A percentile compares a stretch with the other conserved stretches of the same genome.
Conservation (phyloP, 1,140 invertebrate species). For the Carcinoscorpius rotundicauda region DNA sequence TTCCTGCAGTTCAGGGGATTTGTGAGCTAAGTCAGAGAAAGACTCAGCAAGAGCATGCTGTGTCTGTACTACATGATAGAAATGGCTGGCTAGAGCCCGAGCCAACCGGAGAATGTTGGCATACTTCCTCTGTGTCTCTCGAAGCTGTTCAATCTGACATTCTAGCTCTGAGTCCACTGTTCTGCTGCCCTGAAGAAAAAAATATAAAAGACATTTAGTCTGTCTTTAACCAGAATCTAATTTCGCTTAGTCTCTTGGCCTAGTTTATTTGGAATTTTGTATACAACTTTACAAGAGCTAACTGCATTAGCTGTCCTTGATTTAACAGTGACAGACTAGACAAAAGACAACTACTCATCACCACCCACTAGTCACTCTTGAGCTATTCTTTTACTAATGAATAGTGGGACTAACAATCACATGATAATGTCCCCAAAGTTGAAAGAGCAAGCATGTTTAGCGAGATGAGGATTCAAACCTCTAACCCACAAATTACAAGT, state of each 20-base stretch:
- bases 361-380: no score
- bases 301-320: no score
- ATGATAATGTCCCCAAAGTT: no score
- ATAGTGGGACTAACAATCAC: no score
- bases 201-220: constrained; percentile 9
- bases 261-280: background rate
- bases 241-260: background rate
- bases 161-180: constrained; percentile 86
- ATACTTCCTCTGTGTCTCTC: constrained; percentile 91
- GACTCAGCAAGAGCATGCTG: constrained; percentile 68
- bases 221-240: no score
- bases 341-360: no score
- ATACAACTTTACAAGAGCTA: background rate
- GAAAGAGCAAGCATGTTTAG: no score
- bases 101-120: constrained; percentile 74
- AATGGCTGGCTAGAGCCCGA: constrained; percentile 68
- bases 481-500: no score
- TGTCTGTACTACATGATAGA: constrained; percentile 75
- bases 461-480: no score
- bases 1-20: constrained; percentile 85
- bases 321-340: no score
- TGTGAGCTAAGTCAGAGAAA: constrained; percentile 90
- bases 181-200: constrained; percentile 45
- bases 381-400: no score
- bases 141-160: constrained; percentile 74